phyloP scores from a whole-genome alignment of 2,797 vertebrate species.

The Sitta carolinensis region DNA sequence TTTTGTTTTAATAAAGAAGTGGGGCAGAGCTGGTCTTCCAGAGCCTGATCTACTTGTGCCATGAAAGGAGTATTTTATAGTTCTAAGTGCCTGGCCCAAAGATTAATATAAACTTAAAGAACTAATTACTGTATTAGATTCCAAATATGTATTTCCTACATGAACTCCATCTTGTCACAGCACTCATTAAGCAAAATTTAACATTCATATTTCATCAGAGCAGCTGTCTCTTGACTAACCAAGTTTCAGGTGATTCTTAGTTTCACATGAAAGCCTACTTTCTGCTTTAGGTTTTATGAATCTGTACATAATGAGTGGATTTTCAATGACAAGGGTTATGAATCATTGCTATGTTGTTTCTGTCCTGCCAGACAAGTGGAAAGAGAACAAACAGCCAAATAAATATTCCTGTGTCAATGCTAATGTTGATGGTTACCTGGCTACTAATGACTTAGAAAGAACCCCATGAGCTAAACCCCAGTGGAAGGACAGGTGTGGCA shows the following conservation, averaged over 20 bases:
- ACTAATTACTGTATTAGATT: background rate
- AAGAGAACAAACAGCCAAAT: slow-evolving; percentile 28
- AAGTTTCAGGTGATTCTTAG: background rate
- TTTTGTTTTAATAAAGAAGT: background rate
- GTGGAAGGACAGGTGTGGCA: slow-evolving; percentile 40
- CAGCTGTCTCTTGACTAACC: background rate
- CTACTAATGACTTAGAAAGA: background rate
- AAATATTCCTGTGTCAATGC: slow-evolving; percentile 14
- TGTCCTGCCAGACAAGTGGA: background rate
- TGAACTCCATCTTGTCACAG: background rate
- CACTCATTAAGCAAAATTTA: background rate
- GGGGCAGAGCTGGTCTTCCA: background rate
- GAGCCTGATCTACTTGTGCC: background rate
- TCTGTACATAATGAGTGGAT: background rate
- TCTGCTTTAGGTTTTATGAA: background rate
- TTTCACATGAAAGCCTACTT: slow-evolving; percentile 24
- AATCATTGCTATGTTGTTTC: background rate
- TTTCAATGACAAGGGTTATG: background rate
- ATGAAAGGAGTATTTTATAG: background rate
- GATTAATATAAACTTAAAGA: background rate
- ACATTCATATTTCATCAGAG: background rate
- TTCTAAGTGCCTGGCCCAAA: background rate
- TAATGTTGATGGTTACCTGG: slow-evolving; percentile 28
- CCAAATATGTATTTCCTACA: background rate
- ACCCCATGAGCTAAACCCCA: background rate